A percentile compares a stretch with the other conserved stretches of the same genome.
Evolutionary conservation across 2,797 vertebrate genomes (phyloP).

Genomic region (Babyrousa celebensis): DNA sequence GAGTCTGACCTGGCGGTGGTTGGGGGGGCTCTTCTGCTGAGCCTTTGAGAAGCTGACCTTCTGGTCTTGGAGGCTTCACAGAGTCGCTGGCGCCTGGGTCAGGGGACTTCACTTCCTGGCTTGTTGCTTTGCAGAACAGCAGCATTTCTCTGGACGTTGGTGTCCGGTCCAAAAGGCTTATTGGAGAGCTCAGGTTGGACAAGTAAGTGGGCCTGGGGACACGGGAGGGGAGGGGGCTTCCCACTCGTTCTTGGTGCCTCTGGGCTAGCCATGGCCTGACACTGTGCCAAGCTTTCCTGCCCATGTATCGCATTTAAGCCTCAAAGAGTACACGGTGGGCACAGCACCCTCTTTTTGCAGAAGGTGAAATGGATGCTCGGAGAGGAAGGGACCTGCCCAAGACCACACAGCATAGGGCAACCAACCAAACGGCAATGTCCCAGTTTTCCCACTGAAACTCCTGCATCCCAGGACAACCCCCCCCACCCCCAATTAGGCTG

Average conservation of each 20-base stretch:
- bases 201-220: slow-evolving; percentile 68
- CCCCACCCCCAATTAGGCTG: neutral
- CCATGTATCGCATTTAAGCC: neutral
- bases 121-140: slow-evolving; percentile 71
- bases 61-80: neutral
- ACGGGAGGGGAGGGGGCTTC: neutral
- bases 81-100: fast-evolving
- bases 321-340: neutral
- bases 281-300: neutral
- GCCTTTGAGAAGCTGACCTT: neutral
- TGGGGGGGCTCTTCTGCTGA: no score
- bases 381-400: neutral
- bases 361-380: neutral
- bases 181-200: slow-evolving; percentile 70
- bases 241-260: fast-evolving
- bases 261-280: neutral
- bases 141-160: slow-evolving; percentile 17
- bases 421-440: neutral
- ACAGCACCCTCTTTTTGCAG: neutral
- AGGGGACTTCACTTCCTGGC: neutral
- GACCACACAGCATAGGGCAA: neutral
- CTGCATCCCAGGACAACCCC: fast-evolving
- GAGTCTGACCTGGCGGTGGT: neutral
- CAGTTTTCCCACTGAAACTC: neutral
- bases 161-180: slow-evolving; percentile 28